Conservation (phyloP, 2,888 invertebrate genomes). For the Meiosimyza platycephala region DNA sequence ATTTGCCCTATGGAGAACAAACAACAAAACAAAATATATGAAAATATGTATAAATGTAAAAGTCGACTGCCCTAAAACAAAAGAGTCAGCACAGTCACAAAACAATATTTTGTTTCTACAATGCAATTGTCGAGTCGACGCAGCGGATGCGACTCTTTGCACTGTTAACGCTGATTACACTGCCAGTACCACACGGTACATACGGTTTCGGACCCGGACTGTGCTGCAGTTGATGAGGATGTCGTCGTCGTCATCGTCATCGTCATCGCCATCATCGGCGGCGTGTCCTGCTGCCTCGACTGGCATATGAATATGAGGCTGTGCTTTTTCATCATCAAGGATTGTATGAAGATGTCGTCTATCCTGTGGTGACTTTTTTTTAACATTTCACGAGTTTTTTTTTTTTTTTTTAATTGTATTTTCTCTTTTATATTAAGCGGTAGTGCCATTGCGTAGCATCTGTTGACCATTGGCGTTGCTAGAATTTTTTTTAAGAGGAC, state of each 20-base stretch:
- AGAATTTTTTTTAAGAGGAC: no score
- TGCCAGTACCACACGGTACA: constrained; percentile 50
- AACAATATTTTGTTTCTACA: constrained; percentile 51
- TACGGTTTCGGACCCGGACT: neutral
- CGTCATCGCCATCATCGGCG: constrained; percentile 24
- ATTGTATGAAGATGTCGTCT: constrained; percentile 36
- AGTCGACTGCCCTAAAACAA: constrained; percentile 54
- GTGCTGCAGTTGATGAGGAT: constrained; percentile 28
- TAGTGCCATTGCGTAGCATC: no score
- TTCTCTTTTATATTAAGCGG: no score
- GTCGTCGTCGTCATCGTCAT: constrained; percentile 32
- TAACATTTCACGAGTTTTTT: neutral
- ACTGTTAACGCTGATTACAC: constrained; percentile 64
- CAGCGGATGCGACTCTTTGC: constrained; percentile 62
- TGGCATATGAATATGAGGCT: constrained; percentile 6
- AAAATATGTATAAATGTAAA: neutral
- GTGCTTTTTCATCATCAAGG: neutral
- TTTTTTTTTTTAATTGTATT: no score
- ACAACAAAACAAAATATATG: no score
- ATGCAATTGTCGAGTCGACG: constrained; percentile 52
- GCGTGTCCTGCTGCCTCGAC: neutral
- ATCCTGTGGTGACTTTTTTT: constrained; percentile 42
- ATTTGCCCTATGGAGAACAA: no score
- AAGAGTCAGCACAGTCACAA: constrained; percentile 51
- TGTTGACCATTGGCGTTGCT: no score